Conservation (phyloP, 1,140 invertebrate genomes). For the Proctacanthus coquilletti region DNA sequence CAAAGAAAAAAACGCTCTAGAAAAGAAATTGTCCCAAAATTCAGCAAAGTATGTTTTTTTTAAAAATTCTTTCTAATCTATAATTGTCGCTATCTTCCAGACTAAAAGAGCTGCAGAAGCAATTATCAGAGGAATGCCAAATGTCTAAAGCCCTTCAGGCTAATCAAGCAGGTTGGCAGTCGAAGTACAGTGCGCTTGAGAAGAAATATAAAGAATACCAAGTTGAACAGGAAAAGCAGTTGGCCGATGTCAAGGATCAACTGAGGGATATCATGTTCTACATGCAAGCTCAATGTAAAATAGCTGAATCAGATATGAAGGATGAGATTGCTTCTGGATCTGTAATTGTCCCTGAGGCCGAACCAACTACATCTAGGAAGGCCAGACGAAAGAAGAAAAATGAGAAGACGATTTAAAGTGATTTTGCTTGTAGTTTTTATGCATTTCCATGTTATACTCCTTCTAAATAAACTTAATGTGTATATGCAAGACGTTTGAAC, state of each 20-base stretch:
- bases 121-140: slow-evolving; percentile 63
- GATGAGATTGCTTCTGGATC: slow-evolving; percentile 56
- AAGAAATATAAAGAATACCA: slow-evolving; percentile 47
- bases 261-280: slow-evolving; percentile 92
- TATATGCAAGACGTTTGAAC: too few species aligned
- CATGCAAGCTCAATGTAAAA: slow-evolving; percentile 58
- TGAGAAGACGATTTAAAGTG: background rate
- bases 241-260: slow-evolving; percentile 76
- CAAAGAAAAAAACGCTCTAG: slow-evolving; percentile 48
- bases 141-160: slow-evolving; percentile 58
- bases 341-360: slow-evolving; percentile 39
- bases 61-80: background rate
- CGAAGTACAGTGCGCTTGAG: slow-evolving; percentile 49
- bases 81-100: slow-evolving; percentile 15
- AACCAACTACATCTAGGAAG: background rate
- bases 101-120: slow-evolving; percentile 39
- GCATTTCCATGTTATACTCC: too few species aligned
- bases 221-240: slow-evolving; percentile 59
- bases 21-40: slow-evolving; percentile 47
- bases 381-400: slow-evolving; percentile 2
- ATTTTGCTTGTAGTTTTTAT: background rate
- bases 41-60: slow-evolving; percentile 34
- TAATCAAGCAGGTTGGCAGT: slow-evolving; percentile 65
- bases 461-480: too few species aligned
- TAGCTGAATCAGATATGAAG: slow-evolving; percentile 40